A percentile compares a stretch with the other conserved stretches of the same genome.
These are phyloP conservation scores for Epinephelus fuscoguttatus DNA, from an alignment of 2,113 vertebrate species.

Conservation along the genomic window DNA sequence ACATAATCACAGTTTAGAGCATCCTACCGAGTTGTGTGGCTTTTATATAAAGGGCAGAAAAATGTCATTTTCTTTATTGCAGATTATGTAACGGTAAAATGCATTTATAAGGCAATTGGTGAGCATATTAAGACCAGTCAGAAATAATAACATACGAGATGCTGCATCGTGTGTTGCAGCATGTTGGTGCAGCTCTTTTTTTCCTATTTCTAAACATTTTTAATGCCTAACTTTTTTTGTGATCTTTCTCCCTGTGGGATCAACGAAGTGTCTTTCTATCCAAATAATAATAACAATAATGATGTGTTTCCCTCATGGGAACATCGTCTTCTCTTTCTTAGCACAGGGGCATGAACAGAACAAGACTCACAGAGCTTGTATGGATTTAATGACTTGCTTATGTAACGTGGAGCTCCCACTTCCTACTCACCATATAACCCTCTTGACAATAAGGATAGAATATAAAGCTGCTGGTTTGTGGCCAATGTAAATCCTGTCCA, in stretches of 20 bases:
- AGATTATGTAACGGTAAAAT: conserved; percentile 26
- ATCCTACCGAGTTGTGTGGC: background rate
- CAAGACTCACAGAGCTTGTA: conserved; percentile 9
- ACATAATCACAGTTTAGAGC: conserved; percentile 44
- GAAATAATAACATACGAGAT: conserved; percentile 13
- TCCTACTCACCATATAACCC: conserved; percentile 12
- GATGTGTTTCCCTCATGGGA: background rate
- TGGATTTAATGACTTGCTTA: conserved; percentile 41
- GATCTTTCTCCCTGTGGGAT: background rate
- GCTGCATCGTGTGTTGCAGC: background rate
- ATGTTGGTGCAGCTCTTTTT: background rate
- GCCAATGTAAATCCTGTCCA: background rate
- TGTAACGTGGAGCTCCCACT: conserved; percentile 11
- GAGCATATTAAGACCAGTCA: background rate
- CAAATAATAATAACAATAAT: background rate
- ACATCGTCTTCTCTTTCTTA: background rate
- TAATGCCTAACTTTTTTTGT: background rate
- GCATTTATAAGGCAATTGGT: background rate
- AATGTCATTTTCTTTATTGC: conserved; percentile 27
- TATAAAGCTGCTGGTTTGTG: conserved; percentile 1
- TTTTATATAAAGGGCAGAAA: conserved; percentile 44
- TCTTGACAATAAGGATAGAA: background rate
- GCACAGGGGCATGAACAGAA: background rate
- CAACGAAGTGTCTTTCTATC: background rate
- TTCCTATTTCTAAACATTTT: background rate